These are phyloP conservation scores for Pachypsylla venusta DNA, from an alignment of 1,140 invertebrate species.

Conservation along the genomic window DNA sequence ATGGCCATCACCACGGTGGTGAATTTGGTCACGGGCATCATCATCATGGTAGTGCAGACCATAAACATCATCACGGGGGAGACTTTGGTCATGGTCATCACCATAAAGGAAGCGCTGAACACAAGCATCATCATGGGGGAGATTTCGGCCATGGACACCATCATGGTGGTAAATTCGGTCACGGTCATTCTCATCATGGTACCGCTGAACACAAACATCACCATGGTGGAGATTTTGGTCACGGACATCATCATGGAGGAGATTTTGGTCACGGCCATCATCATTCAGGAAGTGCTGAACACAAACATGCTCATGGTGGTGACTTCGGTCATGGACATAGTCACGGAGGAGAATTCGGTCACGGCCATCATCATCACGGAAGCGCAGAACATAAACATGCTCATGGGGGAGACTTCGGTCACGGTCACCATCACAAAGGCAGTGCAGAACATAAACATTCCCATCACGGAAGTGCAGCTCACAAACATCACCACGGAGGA, in stretches of 20 bases:
- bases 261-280: constrained; percentile 19
- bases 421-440: constrained; percentile 17
- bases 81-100: constrained; percentile 19
- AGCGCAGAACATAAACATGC: constrained; percentile 17
- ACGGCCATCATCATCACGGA: constrained; percentile 18
- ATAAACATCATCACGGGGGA: constrained; percentile 19
- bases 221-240: constrained; percentile 19
- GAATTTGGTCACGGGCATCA: constrained; percentile 18
- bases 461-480: constrained; percentile 15
- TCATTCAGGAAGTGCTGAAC: constrained; percentile 17
- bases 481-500: constrained; percentile 17
- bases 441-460: constrained; percentile 15
- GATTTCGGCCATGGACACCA: constrained; percentile 15
- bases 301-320: constrained; percentile 18
- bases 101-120: constrained; percentile 18
- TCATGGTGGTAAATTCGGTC: constrained; percentile 14
- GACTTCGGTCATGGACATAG: constrained; percentile 14
- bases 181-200: constrained; percentile 16
- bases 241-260: constrained; percentile 19
- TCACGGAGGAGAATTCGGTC: constrained; percentile 16
- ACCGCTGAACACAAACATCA: constrained; percentile 16
- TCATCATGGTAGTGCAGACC: constrained; percentile 17
- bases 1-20: constrained; percentile 18
- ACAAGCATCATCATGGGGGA: constrained; percentile 17
- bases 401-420: constrained; percentile 17